These are phyloP conservation scores for Neostethus bicornis DNA, from an alignment of 2,797 vertebrate species.

Conservation along the genomic window DNA sequence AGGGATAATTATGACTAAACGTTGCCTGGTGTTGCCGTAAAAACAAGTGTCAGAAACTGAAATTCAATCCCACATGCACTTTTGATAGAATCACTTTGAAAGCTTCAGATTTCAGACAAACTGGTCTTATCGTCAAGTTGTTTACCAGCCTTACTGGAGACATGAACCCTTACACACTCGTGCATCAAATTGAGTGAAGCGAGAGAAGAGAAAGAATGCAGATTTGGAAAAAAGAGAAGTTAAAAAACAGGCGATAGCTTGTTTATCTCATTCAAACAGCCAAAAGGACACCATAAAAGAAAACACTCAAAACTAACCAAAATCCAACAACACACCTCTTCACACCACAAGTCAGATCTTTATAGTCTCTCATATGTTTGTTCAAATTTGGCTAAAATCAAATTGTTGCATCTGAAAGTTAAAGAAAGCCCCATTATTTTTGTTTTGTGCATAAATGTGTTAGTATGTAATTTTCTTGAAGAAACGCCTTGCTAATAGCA, in stretches of 20 bases:
- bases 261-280: slow-evolving; percentile 21
- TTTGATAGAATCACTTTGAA: neutral
- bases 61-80: neutral
- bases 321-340: neutral
- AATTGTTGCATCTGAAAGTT: neutral
- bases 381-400: neutral
- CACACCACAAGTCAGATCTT: neutral
- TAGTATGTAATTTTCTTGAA: slow-evolving; percentile 17
- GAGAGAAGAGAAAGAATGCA: slow-evolving; percentile 1
- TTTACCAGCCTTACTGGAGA: neutral
- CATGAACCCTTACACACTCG: neutral
- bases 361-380: slow-evolving; percentile 3
- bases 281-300: slow-evolving; percentile 6
- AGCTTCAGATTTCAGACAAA: neutral
- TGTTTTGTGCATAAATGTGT: slow-evolving; percentile 12
- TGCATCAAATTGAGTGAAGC: slow-evolving; percentile 21
- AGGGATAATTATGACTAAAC: neutral
- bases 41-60: neutral
- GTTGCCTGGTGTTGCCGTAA: neutral
- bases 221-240: slow-evolving; percentile 16
- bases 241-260: slow-evolving; percentile 13
- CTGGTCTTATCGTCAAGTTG: neutral
- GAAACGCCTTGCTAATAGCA: slow-evolving; percentile 28
- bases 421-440: too few species aligned
- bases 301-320: neutral